phyloP scores from a whole-genome alignment of 1,140 invertebrate genomes.

The Bombyx mori region ASM3026992v2 NC_085112.1:4642001-4642500 shows the following conservation, averaged over 20 bases:
- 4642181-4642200: no score
- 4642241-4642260: background rate
- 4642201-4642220: no score
- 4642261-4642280: background rate
- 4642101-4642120: no score
- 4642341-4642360: background rate
- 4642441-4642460: conserved; percentile 9
- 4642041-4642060: no score
- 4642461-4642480: conserved; percentile 1
- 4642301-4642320: background rate
- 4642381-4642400: conserved; percentile 18
- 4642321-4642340: background rate
- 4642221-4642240: no score
- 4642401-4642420: conserved; percentile 12
- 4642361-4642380: background rate
- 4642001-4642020: no score
- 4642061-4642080: no score
- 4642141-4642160: no score
- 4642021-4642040: no score
- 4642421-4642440: conserved; percentile 23
- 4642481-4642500: conserved; percentile 1
- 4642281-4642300: background rate
- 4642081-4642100: no score
- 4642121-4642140: no score
- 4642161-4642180: no score